Evolutionary conservation across 2,113 vertebrate species (phyloP), one percentile per base, ranked within the genome.

Genomic region (Antechinus flavipes): DNA sequence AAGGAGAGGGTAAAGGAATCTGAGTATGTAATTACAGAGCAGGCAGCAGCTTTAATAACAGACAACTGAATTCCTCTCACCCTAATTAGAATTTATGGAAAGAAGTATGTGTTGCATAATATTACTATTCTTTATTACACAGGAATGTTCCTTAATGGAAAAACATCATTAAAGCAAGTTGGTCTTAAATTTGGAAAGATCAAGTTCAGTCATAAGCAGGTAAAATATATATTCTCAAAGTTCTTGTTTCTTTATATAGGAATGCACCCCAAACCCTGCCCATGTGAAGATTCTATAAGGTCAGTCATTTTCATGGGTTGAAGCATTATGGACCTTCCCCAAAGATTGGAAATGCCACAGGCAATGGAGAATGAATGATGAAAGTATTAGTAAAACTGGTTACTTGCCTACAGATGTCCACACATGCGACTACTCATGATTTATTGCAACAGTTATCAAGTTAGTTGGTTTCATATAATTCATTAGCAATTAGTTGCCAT

Each of bases 391-490:
- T 97, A 97, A 98, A 96, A 97, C 91, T 27, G 95, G 98, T 98
- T 98, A 99, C 98, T 98, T 98, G 98, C 98, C 98, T 98, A 99
- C 30, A 94, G 98, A 95, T 96, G 98, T 98, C 98, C 98, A 98
- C 84, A 98, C 98, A 98, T 98, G 98, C 97, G 96, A 97, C 98
- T 98, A 98, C 98, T 98, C 98, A 97, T 96, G 97, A 97, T 96
- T 98, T 98, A 98, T 98, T 97, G 98, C 97, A 93, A 97, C 90
- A 91, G 95, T 98, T 98, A 98, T 25, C 98, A 97, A 96, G 93
- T 95, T 93, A 93, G 97, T 96, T 95, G 98, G 97, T 96, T 97
- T 98, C 95, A 42, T 96, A 90, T 23, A 98, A 98, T 97, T 98
- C 97, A 93, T 98, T 99, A 98, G 98, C 98, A 98, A 97, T 23